Base-by-base conservation (phyloP, 2,797 vertebrate species). In the Anas capensis region DNA sequence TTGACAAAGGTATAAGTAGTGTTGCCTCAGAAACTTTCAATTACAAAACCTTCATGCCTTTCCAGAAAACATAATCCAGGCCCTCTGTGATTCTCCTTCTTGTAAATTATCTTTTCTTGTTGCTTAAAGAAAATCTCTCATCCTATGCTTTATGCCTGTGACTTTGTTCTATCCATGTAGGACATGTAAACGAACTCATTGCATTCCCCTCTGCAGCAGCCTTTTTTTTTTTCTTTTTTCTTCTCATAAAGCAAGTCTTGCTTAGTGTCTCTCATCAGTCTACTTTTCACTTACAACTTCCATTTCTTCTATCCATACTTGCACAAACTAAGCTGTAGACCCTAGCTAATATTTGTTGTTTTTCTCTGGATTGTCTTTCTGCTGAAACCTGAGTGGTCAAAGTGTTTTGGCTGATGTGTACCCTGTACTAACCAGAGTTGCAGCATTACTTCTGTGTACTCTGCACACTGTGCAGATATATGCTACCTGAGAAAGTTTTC, bases 21-120 rank as follows among this genome's bases (percentile, higher is more conserved):
- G 33, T 21, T 23, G 24, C 13, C 34, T 76, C 23, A 69, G 51
- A 44, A 71, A 38, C 15, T 68, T 70, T 9, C 23, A 51, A 6
- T 31, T 24, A 77, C 13, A 54, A 75, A 81, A 26, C 4, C 0
- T 0, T 5, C 3, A 10, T 10, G 62, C 2, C 3, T 62, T 66
- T 77, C n/a, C 23, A 56, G 26, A 6, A 83, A 34, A 81, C 33
- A 34, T 68, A 1, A n/a, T 75, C 12, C 11, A 78, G 23, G 21
- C 19, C 14, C 8, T 60, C 8, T 60, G 42, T 24, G 3, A 26
- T 10, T 38, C 18, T 81, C 2, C 14, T 86, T 64, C 34, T 26
- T 33, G 17, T 60, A 71, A 81, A 51, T 11, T 23, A 56, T 1
- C 6, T 80, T 88, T 72, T 72, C 14, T 14, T 21, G 13, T 27